Evolutionary conservation across 2,797 vertebrate species (phyloP), one percentile per base, ranked within the genome.

Genomic region (Scolopax bukidnonensis): DNA sequence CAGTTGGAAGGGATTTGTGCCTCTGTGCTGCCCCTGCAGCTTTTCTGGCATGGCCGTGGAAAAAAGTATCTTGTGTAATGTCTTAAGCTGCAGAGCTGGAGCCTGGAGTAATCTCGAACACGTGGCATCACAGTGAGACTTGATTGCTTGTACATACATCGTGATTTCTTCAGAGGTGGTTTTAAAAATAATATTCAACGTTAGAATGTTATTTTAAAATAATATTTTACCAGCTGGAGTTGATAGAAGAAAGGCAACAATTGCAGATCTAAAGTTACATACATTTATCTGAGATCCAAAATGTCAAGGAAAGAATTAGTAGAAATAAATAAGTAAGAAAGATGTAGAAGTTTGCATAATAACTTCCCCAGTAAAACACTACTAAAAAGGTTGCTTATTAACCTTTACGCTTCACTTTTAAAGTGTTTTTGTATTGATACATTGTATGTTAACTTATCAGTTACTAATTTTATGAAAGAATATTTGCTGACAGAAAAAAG

Each of bases 1-100:
- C 73, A 65, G 61, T 73, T 86, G 80, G 80, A 90, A 90, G 70
- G 94, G 70, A 88, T 95, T 89, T 93, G 57, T 96, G 65, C 82
- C 48, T 94, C 48, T 76, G 3, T 75, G 7, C 45, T 94, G 57
- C 38, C 83, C 88, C 83, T 60, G 73, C 56, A 89, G 90, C 80
- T 90, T 79, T 90, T 87, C 77, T 84, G 76, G 63, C 63, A 56
- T 69, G 65, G n/a, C 85, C 11, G 0, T 67, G 50, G n/a, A 38
- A 91, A 70, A 33, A 60, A 56, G 63, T 68, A 57, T 2, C 33
- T 75, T 84, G 61, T 88, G 45, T 80, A 86, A 43, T 71, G 63
- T 84, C 61, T 91, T 94, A 41, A 90, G 65, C 63, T 91, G 67
- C 76, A 87, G 70, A 95, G 24, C 8, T 7, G 69, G 33, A 59